A percentile compares a stretch with the other conserved stretches of the same genome.
Evolutionary conservation across 2,888 invertebrate genomes (phyloP).

Genomic region (Agrotis ipsilon): DNA sequence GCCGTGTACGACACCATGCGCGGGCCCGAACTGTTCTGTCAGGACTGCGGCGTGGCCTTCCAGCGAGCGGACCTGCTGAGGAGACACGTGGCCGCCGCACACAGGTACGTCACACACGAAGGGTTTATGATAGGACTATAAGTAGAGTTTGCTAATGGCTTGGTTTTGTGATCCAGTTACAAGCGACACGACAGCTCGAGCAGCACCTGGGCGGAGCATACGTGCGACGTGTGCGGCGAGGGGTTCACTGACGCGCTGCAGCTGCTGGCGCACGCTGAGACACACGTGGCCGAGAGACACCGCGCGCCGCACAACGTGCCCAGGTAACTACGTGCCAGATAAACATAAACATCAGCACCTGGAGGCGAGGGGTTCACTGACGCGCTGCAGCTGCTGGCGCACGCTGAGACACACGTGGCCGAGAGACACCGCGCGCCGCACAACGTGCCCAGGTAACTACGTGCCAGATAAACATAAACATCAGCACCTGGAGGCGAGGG

Average conservation of each 20-base stretch:
- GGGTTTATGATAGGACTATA: too few relatives aligned
- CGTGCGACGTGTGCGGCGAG: constrained; percentile 95
- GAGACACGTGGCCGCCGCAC: constrained; percentile 92
- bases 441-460: too few relatives aligned
- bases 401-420: too few relatives aligned
- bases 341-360: too few relatives aligned
- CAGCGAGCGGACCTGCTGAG: constrained; percentile 94
- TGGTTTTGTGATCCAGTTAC: constrained; percentile 73
- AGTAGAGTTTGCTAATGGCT: background rate
- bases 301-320: constrained; percentile 77
- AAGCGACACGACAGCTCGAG: constrained; percentile 83
- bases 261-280: constrained; percentile 95
- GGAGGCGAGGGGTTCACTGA: too few relatives aligned
- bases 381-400: too few relatives aligned
- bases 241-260: constrained; percentile 94
- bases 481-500: too few relatives aligned
- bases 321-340: constrained; percentile 15
- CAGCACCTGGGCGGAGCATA: constrained; percentile 91
- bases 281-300: constrained; percentile 93
- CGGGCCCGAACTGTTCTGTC: constrained; percentile 92
- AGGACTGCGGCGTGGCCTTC: constrained; percentile 95
- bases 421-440: too few relatives aligned
- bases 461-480: too few relatives aligned
- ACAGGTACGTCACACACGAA: constrained; percentile 76
- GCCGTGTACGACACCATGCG: constrained; percentile 77